Evolutionary conservation across 2,797 vertebrate genomes (phyloP).

Genomic region (Pampus argenteus): DNA sequence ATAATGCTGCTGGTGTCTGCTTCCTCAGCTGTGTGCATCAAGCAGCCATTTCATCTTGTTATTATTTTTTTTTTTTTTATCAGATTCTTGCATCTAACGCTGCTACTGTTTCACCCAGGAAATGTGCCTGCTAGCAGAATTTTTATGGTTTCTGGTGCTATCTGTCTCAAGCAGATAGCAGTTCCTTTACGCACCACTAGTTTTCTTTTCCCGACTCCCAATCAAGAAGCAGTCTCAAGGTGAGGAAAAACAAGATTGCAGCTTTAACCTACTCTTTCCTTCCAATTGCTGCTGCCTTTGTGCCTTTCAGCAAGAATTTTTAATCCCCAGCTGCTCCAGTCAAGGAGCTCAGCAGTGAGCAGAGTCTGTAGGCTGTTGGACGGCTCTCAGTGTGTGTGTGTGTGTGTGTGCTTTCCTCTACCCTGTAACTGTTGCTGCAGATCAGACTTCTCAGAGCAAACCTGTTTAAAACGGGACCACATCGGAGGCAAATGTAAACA

Average conservation of each 20-base stretch:
- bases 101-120: constrained; percentile 30
- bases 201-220: constrained; percentile 47
- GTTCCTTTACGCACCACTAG: constrained; percentile 30
- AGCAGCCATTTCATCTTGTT: constrained; percentile 28
- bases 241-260: constrained; percentile 15
- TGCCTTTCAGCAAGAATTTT: constrained; percentile 53
- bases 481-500: constrained; percentile 36
- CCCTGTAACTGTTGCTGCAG: neutral
- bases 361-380: neutral
- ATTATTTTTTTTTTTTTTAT: constrained; percentile 37
- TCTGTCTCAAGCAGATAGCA: constrained; percentile 47
- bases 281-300: constrained; percentile 42
- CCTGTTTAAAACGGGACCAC: constrained; percentile 2
- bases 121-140: constrained; percentile 38
- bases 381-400: neutral
- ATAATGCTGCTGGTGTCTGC: constrained; percentile 40
- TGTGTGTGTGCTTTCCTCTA: neutral
- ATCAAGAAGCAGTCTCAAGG: constrained; percentile 20
- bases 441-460: constrained; percentile 11
- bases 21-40: constrained; percentile 21
- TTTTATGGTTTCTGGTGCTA: constrained; percentile 29
- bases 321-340: constrained; percentile 19
- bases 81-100: constrained; percentile 31
- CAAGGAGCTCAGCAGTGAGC: constrained; percentile 6
- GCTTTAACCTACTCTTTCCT: neutral